phyloP scores from a whole-genome alignment of 2,113 vertebrate genomes.

The Zosterops borbonicus region DNA sequence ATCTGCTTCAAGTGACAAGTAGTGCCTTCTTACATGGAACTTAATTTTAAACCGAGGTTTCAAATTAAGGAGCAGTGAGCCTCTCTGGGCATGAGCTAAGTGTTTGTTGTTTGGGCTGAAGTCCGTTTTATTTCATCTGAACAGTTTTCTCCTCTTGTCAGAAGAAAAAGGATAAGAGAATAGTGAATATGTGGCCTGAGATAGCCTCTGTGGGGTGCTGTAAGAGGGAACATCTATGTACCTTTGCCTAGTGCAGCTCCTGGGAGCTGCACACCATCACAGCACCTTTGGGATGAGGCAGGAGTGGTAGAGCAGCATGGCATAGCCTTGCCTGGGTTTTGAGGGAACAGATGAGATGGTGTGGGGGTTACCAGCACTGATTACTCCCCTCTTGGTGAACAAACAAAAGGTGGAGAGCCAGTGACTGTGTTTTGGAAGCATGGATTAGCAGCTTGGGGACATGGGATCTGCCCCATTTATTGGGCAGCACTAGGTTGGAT shows the following conservation, averaged over 20 bases:
- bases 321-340: background rate
- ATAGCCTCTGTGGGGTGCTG: background rate
- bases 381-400: background rate
- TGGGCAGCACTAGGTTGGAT: fast-evolving
- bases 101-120: background rate
- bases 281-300: background rate
- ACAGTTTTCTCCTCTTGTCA: background rate
- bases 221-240: background rate
- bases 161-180: background rate
- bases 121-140: background rate
- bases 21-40: background rate
- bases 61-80: background rate
- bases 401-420: background rate
- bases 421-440: fast-evolving
- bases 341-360: background rate
- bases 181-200: fast-evolving
- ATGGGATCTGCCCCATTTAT: background rate
- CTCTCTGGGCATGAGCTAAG: background rate
- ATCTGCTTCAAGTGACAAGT: background rate
- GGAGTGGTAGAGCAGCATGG: background rate
- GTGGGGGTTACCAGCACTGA: fast-evolving
- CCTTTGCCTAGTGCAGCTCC: background rate
- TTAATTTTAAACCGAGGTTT: background rate
- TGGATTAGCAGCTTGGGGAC: fast-evolving
- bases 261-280: fast-evolving